Evolutionary conservation across 2,113 vertebrate genomes (phyloP), one percentile per base, ranked within the genome.

Genomic region (Aptenodytes patagonicus): DNA sequence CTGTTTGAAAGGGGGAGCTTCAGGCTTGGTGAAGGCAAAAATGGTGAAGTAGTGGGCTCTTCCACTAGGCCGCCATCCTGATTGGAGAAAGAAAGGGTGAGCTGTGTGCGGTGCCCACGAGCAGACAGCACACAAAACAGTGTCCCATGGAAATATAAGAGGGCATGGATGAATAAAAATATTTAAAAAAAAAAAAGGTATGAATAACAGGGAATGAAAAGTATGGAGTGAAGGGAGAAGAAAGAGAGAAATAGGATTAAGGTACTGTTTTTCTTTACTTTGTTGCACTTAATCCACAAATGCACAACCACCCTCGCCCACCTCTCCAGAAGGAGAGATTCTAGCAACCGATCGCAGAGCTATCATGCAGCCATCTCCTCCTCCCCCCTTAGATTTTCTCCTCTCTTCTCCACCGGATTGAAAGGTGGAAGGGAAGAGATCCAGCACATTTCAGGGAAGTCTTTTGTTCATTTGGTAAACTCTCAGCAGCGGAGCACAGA

Each of bases 1-100:
- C 98, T 99, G 98, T 99, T 99, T 98, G 99, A 98, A 98, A 99
- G 98, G 98, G 99, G 99, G 98, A 99, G 99, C 98, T 99, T 99
- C 98, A 99, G 99, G 98, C 99, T 99, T 98, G 99, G 99, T 98
- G 99, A 99, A 99, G 99, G 99, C 99, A 99, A 98, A 99, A 99
- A 99, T 97, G 99, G 99, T 99, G 99, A 99, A 98, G 99, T 98
- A 98, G 99, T 98, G 98, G 99, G 98, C 95, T 99, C 99, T 98
- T 99, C 99, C 98, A 99, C 99, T 98, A 99, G 98, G 98, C 99
- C 98, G 97, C 99, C 99, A 97, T 99, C 99, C 99, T 99, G 99
- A 96, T 97, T 83, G 96, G 98, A 98, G 96, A 97, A 97, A 98
- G 97, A 98, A 95, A 98, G 96, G 97, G 98, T 98, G 98, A 98